Evolutionary conservation across 2,113 vertebrate species (phyloP).

Genomic region (Galeopterus variegatus): DNA sequence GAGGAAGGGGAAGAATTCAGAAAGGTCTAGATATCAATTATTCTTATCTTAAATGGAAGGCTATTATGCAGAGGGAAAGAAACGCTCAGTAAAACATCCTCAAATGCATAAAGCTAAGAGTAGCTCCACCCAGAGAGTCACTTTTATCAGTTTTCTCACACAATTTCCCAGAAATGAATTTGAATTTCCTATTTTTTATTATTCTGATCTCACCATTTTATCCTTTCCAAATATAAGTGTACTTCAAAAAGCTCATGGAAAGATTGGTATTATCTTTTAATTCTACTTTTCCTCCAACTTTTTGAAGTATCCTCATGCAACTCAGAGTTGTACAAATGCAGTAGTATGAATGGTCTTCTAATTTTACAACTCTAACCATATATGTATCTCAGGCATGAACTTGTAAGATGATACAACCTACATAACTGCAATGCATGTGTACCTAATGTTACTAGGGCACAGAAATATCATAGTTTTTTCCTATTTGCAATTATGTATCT

Average conservation of each 20-base stretch:
- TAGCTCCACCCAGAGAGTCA: background rate
- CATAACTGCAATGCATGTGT: background rate
- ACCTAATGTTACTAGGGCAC: conserved; percentile 17
- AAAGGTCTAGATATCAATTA: background rate
- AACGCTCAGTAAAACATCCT: background rate
- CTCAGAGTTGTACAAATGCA: background rate
- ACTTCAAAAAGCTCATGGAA: too few relatives aligned
- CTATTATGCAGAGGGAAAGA: background rate
- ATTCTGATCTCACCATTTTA: conserved; percentile 9
- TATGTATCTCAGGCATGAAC: background rate
- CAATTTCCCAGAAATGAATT: background rate
- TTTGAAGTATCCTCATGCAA: too few relatives aligned
- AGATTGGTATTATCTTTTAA: too few relatives aligned
- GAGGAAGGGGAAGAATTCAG: background rate
- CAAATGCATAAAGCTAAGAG: background rate
- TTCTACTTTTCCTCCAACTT: too few relatives aligned
- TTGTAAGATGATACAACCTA: conserved; percentile 45
- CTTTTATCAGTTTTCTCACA: background rate
- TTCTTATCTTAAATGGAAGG: background rate
- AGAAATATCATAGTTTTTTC: background rate
- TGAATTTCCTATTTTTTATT: conserved; percentile 44
- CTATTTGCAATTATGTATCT: background rate
- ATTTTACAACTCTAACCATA: conserved; percentile 1
- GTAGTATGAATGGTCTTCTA: background rate
- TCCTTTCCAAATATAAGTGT: conserved; percentile 29